These are phyloP conservation scores for Drosophila santomea DNA, from an alignment of 1,140 invertebrate genomes.

Conservation along the genomic window DNA sequence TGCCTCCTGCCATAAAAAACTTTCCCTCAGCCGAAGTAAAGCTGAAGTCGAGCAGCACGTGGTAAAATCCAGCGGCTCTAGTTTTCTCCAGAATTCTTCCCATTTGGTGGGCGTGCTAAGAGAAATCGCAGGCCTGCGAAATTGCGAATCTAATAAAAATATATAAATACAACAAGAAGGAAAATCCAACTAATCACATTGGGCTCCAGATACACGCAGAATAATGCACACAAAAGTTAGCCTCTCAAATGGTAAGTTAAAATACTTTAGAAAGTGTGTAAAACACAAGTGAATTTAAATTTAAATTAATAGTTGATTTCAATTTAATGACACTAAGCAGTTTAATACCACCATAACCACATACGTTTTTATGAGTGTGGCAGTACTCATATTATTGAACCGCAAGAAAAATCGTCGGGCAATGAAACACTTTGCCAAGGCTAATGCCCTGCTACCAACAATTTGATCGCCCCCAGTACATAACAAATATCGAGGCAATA, in stretches of 20 bases:
- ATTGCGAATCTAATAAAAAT: conserved; percentile 72
- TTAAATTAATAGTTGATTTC: no score
- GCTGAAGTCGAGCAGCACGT: conserved; percentile 38
- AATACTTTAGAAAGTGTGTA: background rate
- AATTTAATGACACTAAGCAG: no score
- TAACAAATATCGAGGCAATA: conserved; percentile 57
- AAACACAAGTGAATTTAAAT: no score
- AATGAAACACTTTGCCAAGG: conserved; percentile 17
- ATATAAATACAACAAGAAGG: conserved; percentile 46
- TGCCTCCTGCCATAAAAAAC: conserved; percentile 54
- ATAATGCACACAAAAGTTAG: no score
- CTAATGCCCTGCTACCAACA: conserved; percentile 31
- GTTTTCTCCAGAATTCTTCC: conserved; percentile 28
- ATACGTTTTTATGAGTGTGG: conserved; percentile 1
- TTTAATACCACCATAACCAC: background rate
- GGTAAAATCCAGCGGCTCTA: conserved; percentile 30
- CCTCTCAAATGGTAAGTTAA: no score
- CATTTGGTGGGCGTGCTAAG: conserved; percentile 26
- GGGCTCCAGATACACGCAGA: conserved; percentile 8
- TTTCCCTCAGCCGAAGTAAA: conserved; percentile 36
- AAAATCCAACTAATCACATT: conserved; percentile 43
- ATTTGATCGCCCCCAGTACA: conserved; percentile 36
- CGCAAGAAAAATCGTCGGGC: conserved; percentile 28
- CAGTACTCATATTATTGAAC: conserved; percentile 9
- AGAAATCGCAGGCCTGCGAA: conserved; percentile 40